A percentile compares a stretch with the other conserved stretches of the same genome.
phyloP scores from a whole-genome alignment of 2,888 invertebrate species.

The Watsonalla cultraria region DNA sequence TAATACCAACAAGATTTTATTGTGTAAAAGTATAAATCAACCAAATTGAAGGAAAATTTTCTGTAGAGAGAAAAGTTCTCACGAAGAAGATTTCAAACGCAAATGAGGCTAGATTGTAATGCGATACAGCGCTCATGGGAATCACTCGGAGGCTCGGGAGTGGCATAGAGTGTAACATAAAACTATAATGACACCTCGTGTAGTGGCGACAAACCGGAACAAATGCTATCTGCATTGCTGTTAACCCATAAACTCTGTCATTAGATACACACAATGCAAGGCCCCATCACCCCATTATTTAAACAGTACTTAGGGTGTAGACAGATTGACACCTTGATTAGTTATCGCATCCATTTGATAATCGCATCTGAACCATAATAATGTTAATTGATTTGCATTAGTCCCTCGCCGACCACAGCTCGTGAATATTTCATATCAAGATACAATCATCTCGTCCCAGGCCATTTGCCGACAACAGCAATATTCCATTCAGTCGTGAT shows the following conservation, averaged over 20 bases:
- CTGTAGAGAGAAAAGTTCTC: slow-evolving; percentile 18
- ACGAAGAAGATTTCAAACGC: slow-evolving; percentile 34
- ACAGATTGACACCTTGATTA: too few relatives aligned
- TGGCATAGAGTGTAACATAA: slow-evolving; percentile 30
- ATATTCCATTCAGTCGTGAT: slow-evolving; percentile 35
- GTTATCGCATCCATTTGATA: too few relatives aligned
- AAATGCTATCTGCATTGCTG: too few relatives aligned
- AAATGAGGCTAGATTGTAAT: slow-evolving; percentile 30
- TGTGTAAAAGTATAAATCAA: too few relatives aligned
- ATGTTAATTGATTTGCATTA: background rate
- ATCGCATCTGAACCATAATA: too few relatives aligned
- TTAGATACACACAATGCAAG: too few relatives aligned
- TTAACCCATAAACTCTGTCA: too few relatives aligned
- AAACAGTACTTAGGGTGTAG: too few relatives aligned
- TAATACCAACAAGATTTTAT: too few relatives aligned
- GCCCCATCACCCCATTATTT: too few relatives aligned
- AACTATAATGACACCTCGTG: slow-evolving; percentile 16
- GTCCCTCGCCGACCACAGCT: slow-evolving; percentile 2
- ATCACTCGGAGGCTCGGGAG: slow-evolving; percentile 17
- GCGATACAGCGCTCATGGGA: slow-evolving; percentile 29
- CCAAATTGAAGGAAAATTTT: too few relatives aligned
- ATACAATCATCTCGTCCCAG: slow-evolving; percentile 35
- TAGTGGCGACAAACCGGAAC: background rate
- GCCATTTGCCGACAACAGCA: slow-evolving; percentile 39
- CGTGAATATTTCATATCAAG: slow-evolving; percentile 33